A percentile compares a stretch with the other conserved stretches of the same genome.
These are phyloP conservation scores for Linyphia triangularis DNA, from an alignment of 2,888 invertebrate genomes.

Conservation along the genomic window DNA sequence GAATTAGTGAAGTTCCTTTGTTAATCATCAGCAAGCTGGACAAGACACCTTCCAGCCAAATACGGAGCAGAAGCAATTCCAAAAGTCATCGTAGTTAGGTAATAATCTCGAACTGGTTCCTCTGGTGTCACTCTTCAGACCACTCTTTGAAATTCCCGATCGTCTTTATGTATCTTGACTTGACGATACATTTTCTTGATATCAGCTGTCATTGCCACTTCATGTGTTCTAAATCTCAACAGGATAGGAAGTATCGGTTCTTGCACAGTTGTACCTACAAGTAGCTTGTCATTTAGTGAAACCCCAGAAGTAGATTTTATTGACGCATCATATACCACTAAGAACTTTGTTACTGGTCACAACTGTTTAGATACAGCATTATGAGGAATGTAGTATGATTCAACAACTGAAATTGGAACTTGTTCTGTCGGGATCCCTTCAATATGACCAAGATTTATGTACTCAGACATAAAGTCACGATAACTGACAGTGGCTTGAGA, in stretches of 20 bases:
- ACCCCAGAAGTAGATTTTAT: not conserved
- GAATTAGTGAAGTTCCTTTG: no score
- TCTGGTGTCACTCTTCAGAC: constrained; percentile 27
- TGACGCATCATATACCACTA: not conserved
- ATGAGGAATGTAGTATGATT: no score
- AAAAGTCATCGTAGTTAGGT: no score
- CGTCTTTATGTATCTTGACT: not conserved
- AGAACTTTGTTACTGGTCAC: not conserved
- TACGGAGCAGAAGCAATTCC: no score
- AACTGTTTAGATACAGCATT: not conserved
- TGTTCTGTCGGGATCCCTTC: no score
- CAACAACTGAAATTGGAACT: no score
- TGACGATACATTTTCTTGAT: constrained; percentile 46
- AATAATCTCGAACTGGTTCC: no score
- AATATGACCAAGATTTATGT: no score
- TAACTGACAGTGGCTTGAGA: no score
- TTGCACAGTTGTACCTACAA: not conserved
- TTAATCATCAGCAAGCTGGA: no score
- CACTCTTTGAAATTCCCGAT: constrained; percentile 22
- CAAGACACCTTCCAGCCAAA: no score
- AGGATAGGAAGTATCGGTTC: not conserved
- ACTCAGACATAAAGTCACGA: no score
- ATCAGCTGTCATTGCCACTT: not conserved
- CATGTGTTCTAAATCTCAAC: not conserved
- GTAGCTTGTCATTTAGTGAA: not conserved